Base-by-base conservation (phyloP, 1,140 invertebrate species). In the Galleria mellonella region DNA sequence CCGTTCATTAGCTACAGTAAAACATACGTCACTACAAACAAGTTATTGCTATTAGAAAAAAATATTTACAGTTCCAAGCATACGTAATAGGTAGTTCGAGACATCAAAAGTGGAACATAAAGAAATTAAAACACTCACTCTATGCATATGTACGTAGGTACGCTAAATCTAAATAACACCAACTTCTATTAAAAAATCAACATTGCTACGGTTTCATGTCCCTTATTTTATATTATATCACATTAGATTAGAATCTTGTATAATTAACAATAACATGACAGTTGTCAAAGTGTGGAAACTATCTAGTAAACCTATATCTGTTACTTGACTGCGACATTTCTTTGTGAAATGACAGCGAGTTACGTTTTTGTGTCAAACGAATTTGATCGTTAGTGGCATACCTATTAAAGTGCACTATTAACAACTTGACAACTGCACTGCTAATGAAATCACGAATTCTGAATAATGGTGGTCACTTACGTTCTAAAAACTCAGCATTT, bases 191-290 rank as follows among this genome's bases (percentile, higher is more conserved):
- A 13, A 31, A 43, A n/a, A 61, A 67, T 55, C 31, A 69, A 71
- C 47, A 44, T 55, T 48, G 44, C 47, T 71, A 67, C 44, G 50
- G 51, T 35, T 53, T 59, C 51, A 47, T 61, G 47, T 67, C 40
- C 44, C 57, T 66, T 68, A 71, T 41, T 55, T 62, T 66, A 72
- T 51, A 54, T 65, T 69, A 66, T 83, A 83, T 83, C 79, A 83
- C 79, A 83, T 77, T 69, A 77, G 38, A 70, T 83, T 83, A 83
- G 79, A 83, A 81, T 81, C 38, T 83, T 78, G 74, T 77, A 73
- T 71, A 72, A 44, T 33, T 48, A 38, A 47, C 47, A 30, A 53
- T 47, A 54, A 56, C 37, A 54, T 54, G 44, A 57, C 55, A 60
- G 30, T 23, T 55, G 43, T 47, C 36, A 32, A 39, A 47, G n/a